Base-by-base conservation (phyloP, 1,140 invertebrate genomes). In the Drosophila mojavensis region DNA sequence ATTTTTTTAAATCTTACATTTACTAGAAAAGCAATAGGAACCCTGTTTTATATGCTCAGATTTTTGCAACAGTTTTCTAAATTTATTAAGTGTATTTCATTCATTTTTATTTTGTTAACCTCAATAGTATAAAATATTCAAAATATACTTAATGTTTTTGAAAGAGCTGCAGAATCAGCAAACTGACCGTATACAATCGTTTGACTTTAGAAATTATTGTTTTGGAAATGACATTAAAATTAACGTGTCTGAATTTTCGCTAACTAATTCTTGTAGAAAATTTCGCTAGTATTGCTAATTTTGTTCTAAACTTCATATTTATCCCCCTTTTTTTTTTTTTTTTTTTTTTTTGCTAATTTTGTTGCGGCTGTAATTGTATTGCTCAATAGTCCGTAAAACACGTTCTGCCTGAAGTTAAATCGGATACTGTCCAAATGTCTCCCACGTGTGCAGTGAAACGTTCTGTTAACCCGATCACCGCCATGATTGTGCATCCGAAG, bases 401-500 rank as follows among this genome's bases (percentile, higher is more conserved):
- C 55, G 13, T 60, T 15, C 43, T 75, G 53, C 60, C 70, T 60
- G 67, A 60, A 53, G 26, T 64, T 2, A 61, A 60, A 61, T 13
- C 17, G 11, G 60, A 70, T 50, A 15, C 50, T 56, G 48, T 61
- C 15, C 26, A 61, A 54, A 61, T 71, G 60, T 75, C 73, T 26
- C 41, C 55, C 17, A 65, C 13, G 39, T 60, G 41, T 62, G 30
- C 58, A 41, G 36, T 24, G 30, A 61, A 68, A 55, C 55, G 63
- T 48, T 0, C 47, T 10, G n/a, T 15, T 36, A 9, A 45, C 15
- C 26, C 26, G 24, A 64, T 73, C 28, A 70, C 20, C 45, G 78
- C 54, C 15, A 13, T 90, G 6, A 71, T 90, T 5, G 10, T 85
- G 60, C 86, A 90, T 53, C 81, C 81, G 0, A 69, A 56, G 47